Percentiles rank a stretch among this genome's conserved stretches.
Conservation (phyloP, 2,113 vertebrate species). For the Microcebus griseorufus region DNA sequence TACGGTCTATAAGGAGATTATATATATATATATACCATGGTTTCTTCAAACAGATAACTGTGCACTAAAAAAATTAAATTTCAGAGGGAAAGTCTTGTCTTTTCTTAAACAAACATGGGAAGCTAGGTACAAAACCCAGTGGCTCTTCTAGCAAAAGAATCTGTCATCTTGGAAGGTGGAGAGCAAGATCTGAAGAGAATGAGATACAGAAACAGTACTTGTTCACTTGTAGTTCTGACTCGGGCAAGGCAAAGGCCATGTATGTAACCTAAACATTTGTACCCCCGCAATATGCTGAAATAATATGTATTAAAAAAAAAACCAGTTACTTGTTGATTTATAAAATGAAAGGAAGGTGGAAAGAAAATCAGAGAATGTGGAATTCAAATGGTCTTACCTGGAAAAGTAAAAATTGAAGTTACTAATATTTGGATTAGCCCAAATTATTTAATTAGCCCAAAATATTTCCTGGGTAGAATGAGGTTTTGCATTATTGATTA, state of each 20-base stretch:
- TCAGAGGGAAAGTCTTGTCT: not conserved
- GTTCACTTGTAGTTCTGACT: not conserved
- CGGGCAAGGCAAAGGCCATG: too few species aligned
- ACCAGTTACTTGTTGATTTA: not conserved
- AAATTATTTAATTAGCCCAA: constrained; percentile 56
- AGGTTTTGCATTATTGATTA: constrained; percentile 60
- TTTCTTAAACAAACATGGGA: constrained; percentile 6
- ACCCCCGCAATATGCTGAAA: too few species aligned
- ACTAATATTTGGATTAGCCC: constrained; percentile 34
- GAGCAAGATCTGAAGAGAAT: not conserved
- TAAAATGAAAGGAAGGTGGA: not conserved
- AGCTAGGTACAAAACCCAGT: constrained; percentile 23
- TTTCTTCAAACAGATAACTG: constrained; percentile 19
- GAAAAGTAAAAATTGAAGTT: constrained; percentile 27
- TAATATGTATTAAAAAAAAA: too few species aligned
- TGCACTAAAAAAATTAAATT: not conserved
- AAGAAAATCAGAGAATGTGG: not conserved
- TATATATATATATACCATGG: not conserved
- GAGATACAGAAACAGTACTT: not conserved
- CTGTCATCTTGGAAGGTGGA: not conserved
- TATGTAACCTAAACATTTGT: too few species aligned
- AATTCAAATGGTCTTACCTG: not conserved
- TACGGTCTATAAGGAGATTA: not conserved
- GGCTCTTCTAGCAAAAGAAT: constrained; percentile 18
- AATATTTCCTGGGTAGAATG: constrained; percentile 1